phyloP scores from a whole-genome alignment of 2,888 invertebrate species.

The Amorpha juglandis region DNA sequence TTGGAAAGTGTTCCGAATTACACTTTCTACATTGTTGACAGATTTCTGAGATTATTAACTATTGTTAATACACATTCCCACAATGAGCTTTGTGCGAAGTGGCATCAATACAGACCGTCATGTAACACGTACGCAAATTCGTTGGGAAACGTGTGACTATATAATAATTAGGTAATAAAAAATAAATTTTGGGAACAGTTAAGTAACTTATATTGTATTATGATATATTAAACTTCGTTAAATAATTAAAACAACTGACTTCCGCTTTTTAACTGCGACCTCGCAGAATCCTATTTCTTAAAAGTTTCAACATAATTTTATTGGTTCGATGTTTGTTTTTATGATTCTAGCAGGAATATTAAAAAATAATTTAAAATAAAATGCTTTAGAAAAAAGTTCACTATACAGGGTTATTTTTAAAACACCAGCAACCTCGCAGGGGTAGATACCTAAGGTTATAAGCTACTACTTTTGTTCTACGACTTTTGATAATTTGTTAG shows the following conservation, averaged over 20 bases:
- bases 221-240: background rate
- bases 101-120: constrained; percentile 23
- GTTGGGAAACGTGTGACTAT: constrained; percentile 31
- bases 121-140: constrained; percentile 33
- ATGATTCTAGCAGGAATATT: no score
- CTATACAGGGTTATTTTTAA: no score
- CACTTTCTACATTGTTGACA: constrained; percentile 16
- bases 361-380: no score
- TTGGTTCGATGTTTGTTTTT: no score
- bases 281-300: no score
- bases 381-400: no score
- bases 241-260: background rate
- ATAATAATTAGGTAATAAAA: background rate
- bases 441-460: no score
- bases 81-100: constrained; percentile 32
- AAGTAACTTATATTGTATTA: background rate
- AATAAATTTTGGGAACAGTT: background rate
- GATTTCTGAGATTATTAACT: constrained; percentile 40
- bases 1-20: background rate
- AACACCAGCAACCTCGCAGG: no score
- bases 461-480: no score
- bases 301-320: no score
- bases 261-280: background rate
- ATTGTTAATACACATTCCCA: constrained; percentile 48
- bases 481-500: no score